Evolutionary conservation across 2,888 invertebrate genomes (phyloP).

Genomic region (Yponomeuta cagnagella): DNA sequence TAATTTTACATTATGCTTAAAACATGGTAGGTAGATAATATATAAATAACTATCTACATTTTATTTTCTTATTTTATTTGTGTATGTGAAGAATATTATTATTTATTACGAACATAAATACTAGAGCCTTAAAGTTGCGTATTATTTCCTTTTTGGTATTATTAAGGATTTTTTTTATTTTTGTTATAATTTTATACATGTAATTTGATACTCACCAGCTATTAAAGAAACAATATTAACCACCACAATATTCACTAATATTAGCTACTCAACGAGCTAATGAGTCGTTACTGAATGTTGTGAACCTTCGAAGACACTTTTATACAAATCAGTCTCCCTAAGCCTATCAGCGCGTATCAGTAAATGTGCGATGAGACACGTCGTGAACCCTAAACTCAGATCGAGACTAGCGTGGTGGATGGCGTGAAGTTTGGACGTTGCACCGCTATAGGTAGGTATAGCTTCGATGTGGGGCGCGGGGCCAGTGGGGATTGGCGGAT

Average conservation of each 20-base stretch:
- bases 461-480: slow-evolving; percentile 27
- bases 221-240: background rate
- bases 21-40: too few species aligned
- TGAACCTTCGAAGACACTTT: background rate
- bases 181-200: too few species aligned
- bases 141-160: too few species aligned
- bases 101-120: too few species aligned
- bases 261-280: background rate
- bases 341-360: background rate
- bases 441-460: background rate
- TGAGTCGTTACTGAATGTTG: background rate
- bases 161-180: too few species aligned
- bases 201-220: background rate
- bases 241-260: background rate
- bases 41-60: too few species aligned
- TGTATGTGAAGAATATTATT: too few species aligned
- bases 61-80: too few species aligned
- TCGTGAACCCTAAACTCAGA: slow-evolving; percentile 34
- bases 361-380: slow-evolving; percentile 28
- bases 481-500: slow-evolving; percentile 51
- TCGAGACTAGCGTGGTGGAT: slow-evolving; percentile 32
- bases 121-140: too few species aligned
- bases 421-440: slow-evolving; percentile 16
- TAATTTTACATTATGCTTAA: too few species aligned
- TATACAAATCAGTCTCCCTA: background rate